Evolutionary conservation across 2,797 vertebrate species (phyloP), one percentile per base, ranked within the genome.

Genomic region (Myotis findleyi): DNA sequence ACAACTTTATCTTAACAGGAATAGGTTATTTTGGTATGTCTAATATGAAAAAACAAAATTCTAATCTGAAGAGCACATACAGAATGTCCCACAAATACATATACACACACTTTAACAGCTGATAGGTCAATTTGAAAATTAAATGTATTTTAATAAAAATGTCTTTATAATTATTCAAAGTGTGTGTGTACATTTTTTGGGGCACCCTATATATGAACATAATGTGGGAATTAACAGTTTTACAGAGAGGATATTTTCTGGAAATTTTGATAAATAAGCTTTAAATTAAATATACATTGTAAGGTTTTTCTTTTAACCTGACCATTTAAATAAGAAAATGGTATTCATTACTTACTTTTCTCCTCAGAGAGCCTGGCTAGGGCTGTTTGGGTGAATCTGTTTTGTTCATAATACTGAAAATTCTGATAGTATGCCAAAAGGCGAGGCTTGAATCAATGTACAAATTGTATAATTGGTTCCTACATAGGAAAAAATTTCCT

Each of bases 371-470:
- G 92, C 90, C 84, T 93, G 59, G 55, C 80, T 92, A 97, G 96
- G 97, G 96, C 25, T 41, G 23, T 66, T 83, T 87, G 94, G 95
- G 97, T 93, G 96, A 98, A 98, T 97, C 88, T 93, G 91, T 53
- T 69, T 44, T 90, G 41, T 49, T 91, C 88, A 98, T 98, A 97
- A 95, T 95, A 95, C 89, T 97, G 96, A 97, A 98, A 95, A 97
- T 96, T 98, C 97, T 97, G 97, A 89, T 59, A 83, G 90, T 93
- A 97, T 97, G 98, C 98, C 98, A 98, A 98, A 97, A 94, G 95
- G 97, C 97, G 90, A 98, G 92, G 91, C 97, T 80, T 96, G 97
- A 98, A 98, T 98, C 98, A 99, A 99, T 98, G 98, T 98, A 98
- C 98, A 98, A 98, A 97, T 93, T 98, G 98, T 98, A 98, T 97